Evolutionary conservation across 2,888 invertebrate species (phyloP).

Genomic region (Hydrotaea diabolus): DNA sequence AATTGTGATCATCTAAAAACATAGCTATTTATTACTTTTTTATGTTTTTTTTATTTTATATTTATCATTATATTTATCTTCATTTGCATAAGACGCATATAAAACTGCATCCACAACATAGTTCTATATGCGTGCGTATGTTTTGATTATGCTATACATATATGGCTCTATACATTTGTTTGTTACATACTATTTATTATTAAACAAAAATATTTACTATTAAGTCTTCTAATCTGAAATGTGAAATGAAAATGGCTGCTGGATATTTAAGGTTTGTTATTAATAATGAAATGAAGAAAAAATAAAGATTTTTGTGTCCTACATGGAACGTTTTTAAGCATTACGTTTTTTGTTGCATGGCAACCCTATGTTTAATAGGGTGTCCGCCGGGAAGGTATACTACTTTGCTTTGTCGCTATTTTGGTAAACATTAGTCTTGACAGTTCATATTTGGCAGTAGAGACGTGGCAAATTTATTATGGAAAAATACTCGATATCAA

Average conservation of each 20-base stretch:
- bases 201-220: background rate
- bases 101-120: conserved; percentile 35
- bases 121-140: conserved; percentile 42
- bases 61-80: conserved; percentile 19
- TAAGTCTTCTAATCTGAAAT: conserved; percentile 13
- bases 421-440: too few species aligned
- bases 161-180: conserved; percentile 47
- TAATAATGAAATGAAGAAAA: conserved; percentile 7
- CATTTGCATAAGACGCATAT: conserved; percentile 14
- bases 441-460: too few species aligned
- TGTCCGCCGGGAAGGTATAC: too few species aligned
- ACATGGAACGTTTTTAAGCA: background rate
- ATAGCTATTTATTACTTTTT: conserved; percentile 55
- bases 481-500: too few species aligned
- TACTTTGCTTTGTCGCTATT: too few species aligned
- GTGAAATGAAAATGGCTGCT: conserved; percentile 7
- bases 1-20: conserved; percentile 63
- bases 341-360: too few species aligned
- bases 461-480: too few species aligned
- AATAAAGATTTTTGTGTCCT: conserved; percentile 13
- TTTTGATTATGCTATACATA: conserved; percentile 22
- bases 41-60: conserved; percentile 48
- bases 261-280: conserved; percentile 28
- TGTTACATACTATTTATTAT: conserved; percentile 52
- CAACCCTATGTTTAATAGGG: too few species aligned